Evolutionary conservation across 2,113 vertebrate species (phyloP).

Genomic region (Myanophis thanlyinensis): DNA sequence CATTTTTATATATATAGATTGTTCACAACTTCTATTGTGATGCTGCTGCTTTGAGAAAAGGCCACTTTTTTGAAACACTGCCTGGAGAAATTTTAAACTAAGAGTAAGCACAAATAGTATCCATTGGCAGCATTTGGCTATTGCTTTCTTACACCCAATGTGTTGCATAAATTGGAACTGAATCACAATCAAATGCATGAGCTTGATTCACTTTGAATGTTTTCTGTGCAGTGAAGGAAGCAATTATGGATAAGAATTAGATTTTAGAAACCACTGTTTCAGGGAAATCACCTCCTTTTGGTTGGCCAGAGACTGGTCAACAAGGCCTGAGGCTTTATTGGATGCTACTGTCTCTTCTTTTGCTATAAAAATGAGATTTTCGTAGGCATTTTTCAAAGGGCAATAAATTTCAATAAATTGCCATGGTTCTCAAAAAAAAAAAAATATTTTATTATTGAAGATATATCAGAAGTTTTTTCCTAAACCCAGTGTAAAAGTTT

Average conservation of each 20-base stretch:
- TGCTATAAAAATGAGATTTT: slow-evolving; percentile 1
- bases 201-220: background rate
- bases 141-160: background rate
- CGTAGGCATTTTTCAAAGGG: background rate
- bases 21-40: too few species aligned
- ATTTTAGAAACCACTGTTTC: slow-evolving; percentile 4
- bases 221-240: background rate
- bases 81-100: background rate
- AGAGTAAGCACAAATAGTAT: background rate
- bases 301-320: background rate
- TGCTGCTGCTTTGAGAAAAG: too few species aligned
- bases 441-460: background rate
- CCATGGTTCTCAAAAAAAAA: slow-evolving; percentile 3
- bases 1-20: too few species aligned
- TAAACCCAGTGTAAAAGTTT: background rate
- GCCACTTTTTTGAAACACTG: background rate
- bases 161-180: background rate
- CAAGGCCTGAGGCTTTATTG: background rate
- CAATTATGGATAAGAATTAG: background rate
- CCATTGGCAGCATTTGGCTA: background rate
- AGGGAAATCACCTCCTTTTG: background rate
- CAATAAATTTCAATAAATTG: slow-evolving; percentile 8
- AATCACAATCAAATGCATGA: background rate
- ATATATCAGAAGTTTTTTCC: background rate
- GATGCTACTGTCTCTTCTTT: background rate